Base-by-base conservation (phyloP, 1,140 invertebrate species). In the Oedothorax gibbosus region DNA sequence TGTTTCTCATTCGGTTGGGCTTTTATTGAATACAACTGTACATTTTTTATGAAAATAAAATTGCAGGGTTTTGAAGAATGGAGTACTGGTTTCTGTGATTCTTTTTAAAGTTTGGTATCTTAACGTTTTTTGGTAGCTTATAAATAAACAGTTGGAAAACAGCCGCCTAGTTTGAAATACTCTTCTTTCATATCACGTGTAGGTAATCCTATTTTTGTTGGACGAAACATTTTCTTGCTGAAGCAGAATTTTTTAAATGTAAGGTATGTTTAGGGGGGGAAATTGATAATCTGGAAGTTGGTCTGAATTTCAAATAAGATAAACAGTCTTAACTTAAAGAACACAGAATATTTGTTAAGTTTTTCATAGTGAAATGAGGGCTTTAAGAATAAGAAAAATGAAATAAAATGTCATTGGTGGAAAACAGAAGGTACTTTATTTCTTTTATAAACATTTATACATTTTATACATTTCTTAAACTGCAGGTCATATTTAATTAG, bases 11-110 rank as follows among this genome's bases (percentile, higher is more conserved):
- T 75, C 72, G 69, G 35, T 35, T 51, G 53, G 65, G 65, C 57
- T 64, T 77, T 77, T 77, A 77, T 77, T 77, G 35, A 77, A 77
- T 77, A 50, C 75, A 77, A 65, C 57, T 49, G 51, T 51, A 54
- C 50, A 77, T 77, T 77, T 77, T 77, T 77, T 21, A 12, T 15
- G 20, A 49, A 12, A 18, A 51, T 21, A 7, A 15, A 15, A 15
- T 8, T 21, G n/a, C 20, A 35, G 21, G n/a, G 49, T n/a, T 71
- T 8, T 49, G 69, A 49, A 10, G 49, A 53, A 51, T 12, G 51
- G n/a, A 15, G n/a, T 49, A 18, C 9, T 68, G 65, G 20, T 71
- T 9, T 71, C 54, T 71, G 51, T 53, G 56, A 35, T 57, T 75
- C 35, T 35, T n/a, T 75, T 57, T 71, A 51, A 18, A 6, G 54